Evolutionary conservation across 2,888 invertebrate genomes (phyloP).

Genomic region (Phanerotoma sp.): DNA sequence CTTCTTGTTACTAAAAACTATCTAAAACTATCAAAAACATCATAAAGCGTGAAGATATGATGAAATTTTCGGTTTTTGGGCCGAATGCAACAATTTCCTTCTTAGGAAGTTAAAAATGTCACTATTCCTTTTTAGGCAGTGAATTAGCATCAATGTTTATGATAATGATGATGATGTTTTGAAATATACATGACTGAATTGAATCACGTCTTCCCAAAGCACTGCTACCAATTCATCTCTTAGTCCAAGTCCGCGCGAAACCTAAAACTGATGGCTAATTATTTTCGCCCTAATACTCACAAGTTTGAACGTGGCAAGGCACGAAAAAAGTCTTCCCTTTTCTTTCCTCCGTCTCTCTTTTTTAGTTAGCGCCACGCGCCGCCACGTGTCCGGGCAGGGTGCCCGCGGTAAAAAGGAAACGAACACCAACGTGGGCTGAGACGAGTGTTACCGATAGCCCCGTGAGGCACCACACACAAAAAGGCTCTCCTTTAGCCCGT

Average conservation of each 20-base stretch:
- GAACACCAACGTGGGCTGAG: constrained; percentile 37
- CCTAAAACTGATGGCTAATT: constrained; percentile 58
- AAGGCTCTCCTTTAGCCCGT: constrained; percentile 14
- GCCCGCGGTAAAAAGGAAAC: constrained; percentile 47
- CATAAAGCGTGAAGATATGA: too few species aligned
- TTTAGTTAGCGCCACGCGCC: constrained; percentile 56
- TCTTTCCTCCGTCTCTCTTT: constrained; percentile 36
- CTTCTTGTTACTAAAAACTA: too few species aligned
- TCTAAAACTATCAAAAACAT: too few species aligned
- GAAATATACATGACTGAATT: background rate
- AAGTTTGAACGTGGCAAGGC: constrained; percentile 28
- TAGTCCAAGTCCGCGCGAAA: constrained; percentile 40
- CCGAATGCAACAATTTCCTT: too few species aligned
- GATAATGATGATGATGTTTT: background rate
- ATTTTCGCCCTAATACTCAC: constrained; percentile 43
- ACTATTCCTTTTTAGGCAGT: too few species aligned
- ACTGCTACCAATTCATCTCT: too few species aligned
- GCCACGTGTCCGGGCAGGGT: constrained; percentile 49
- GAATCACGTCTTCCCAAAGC: background rate
- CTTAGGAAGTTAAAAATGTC: too few species aligned
- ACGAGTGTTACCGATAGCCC: constrained; percentile 31
- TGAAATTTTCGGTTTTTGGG: too few species aligned
- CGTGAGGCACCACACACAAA: constrained; percentile 28
- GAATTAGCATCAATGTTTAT: too few species aligned
- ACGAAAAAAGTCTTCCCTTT: constrained; percentile 28